Conservation (phyloP, 1,140 invertebrate species). For the Orchesella cincta region DNA sequence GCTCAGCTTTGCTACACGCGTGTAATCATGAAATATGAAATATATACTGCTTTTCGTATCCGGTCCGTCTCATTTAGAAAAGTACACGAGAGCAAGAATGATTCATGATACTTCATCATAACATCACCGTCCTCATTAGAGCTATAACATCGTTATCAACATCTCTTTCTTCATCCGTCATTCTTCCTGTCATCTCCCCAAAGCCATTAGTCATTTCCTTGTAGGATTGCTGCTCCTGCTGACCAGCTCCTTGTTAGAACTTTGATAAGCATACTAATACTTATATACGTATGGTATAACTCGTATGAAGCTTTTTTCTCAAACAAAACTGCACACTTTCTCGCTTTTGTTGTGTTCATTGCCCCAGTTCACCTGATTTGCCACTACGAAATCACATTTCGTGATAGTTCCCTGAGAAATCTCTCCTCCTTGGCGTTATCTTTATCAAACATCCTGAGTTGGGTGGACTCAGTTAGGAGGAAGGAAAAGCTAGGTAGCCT, state of each 20-base stretch:
- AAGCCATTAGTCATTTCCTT: slow-evolving; percentile 17
- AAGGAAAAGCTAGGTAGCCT: too few species aligned
- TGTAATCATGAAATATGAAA: not conserved
- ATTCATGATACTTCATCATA: not conserved
- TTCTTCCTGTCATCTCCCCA: not conserved
- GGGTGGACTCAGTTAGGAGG: too few species aligned
- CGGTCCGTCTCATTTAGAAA: not conserved
- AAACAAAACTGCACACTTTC: not conserved
- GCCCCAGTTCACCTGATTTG: not conserved
- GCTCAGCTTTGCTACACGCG: too few species aligned
- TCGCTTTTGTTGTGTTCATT: not conserved
- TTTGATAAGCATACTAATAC: not conserved
- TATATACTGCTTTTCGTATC: not conserved
- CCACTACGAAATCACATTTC: not conserved
- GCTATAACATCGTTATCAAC: not conserved
- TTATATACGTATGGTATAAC: not conserved
- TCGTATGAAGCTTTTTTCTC: not conserved
- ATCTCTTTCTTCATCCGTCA: not conserved
- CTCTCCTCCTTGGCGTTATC: not conserved
- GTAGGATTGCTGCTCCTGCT: not conserved
- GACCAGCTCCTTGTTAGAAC: not conserved
- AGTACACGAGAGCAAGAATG: not conserved
- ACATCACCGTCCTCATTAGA: not conserved
- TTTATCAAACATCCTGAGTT: not conserved
- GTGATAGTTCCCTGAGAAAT: not conserved